Evolutionary conservation across 1,140 invertebrate species (phyloP).

Genomic region (Oryzaephilus surinamensis): DNA sequence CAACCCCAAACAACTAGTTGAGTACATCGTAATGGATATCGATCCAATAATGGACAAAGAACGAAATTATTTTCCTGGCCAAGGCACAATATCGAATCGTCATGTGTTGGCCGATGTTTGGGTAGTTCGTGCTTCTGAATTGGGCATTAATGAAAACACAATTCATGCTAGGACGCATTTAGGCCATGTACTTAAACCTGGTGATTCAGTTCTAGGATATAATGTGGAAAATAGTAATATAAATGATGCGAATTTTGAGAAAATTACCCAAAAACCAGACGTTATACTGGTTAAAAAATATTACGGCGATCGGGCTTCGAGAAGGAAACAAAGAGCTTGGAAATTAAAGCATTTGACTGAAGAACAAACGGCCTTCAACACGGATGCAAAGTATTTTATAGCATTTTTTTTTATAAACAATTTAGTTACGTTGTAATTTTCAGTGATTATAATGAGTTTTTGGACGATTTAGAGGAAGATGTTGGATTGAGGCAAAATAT

Average conservation of each 20-base stretch:
- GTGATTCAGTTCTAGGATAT: conserved; percentile 90
- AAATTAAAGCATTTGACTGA: conserved; percentile 78
- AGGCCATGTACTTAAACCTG: conserved; percentile 85
- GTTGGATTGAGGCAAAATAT: conserved; percentile 76
- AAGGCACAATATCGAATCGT: conserved; percentile 74
- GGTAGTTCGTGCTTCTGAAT: conserved; percentile 80
- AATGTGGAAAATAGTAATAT: conserved; percentile 82
- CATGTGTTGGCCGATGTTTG: conserved; percentile 90
- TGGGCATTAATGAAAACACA: conserved; percentile 73
- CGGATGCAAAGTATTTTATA: conserved; percentile 56
- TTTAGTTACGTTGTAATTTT: conserved; percentile 23
- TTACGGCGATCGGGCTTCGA: conserved; percentile 63
- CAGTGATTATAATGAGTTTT: conserved; percentile 89
- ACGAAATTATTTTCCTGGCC: conserved; percentile 68
- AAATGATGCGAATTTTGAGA: conserved; percentile 82
- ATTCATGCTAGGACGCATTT: conserved; percentile 87
- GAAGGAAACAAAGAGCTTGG: conserved; percentile 75
- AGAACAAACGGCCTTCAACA: conserved; percentile 54
- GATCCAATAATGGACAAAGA: conserved; percentile 73
- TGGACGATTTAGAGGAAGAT: conserved; percentile 97
- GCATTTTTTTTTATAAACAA: conserved; percentile 4
- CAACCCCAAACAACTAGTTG: conserved; percentile 80
- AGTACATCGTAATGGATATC: conserved; percentile 94
- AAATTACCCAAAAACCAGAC: conserved; percentile 70
- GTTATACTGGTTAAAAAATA: conserved; percentile 90